Evolutionary conservation across 1,140 invertebrate genomes (phyloP), one percentile per base, ranked within the genome.

Genomic region (Zaprionus davidi): DNA sequence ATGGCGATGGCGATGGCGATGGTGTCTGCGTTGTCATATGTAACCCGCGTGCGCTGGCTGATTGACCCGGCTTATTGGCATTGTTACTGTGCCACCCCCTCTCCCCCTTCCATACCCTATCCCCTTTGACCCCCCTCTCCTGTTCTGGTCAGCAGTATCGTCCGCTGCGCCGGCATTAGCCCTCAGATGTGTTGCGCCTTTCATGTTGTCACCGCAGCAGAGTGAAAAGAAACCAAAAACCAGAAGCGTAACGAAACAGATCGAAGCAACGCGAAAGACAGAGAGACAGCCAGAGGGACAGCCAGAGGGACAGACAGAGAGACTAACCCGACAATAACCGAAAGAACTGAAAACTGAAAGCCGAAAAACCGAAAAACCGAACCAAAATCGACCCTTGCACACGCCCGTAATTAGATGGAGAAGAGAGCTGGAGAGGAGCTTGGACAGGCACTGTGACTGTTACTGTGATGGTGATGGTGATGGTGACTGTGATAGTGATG

Each of bases 191-290:
- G 71, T 74, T 78, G 64, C 41, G 53, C 64, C 70, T 82, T 80
- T 85, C 82, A 81, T 84, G 82, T 85, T 84, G 83, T 81, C 78
- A 81, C 81, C 79, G 80, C 77, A 81, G 63, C 63, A 49, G 64
- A 80, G 72, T 67, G 67, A 85, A 85, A 85, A 85, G 75, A 85
- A 77, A 81, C 86, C 77, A 90, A 92, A 92, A 92, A 91, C 85
- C 90, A 92, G 90, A 91, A 92, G 90, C 90, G 90, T 92, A 92
- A 85, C 90, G 78, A 92, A 92, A 81, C 81, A 79, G 76, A 84
- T 83, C 79, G 78, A 80, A 78, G 70, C 58, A 62, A 28, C 56
- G 31, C 51, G 44, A 63, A 24, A 66, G 64, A 34, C 31, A 34
- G 9, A 11, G 31, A 55, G 15, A 44, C 70, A 70, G 64, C 6